Base-by-base conservation (phyloP, 2,888 invertebrate genomes). In the Dorcus hopei region DNA sequence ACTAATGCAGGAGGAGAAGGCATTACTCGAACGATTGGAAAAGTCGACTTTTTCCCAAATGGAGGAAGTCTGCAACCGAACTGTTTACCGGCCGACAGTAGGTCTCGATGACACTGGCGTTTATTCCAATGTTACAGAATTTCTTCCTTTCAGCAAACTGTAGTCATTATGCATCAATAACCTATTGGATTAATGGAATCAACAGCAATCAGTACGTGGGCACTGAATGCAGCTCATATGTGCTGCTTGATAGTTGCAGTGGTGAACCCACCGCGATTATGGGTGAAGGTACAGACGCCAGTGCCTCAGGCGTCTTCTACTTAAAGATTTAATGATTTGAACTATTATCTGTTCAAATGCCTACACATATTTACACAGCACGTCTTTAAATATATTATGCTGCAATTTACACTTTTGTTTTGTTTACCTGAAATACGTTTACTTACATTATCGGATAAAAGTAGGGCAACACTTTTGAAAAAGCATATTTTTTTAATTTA, bases 41-140 rank as follows among this genome's bases (percentile, higher is more conserved):
- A 89, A 70, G 87, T 85, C 26, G 89, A 89, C 74, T 89, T 89
- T 75, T 89, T 87, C 76, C 88, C 88, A 0, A 89, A 89, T 70
- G 81, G 82, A 38, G 88, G 88, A 9, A 45, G 38, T 23, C 50
- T n/a, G 5, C 58, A 58, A 50, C 39, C n/a, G 3, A 49, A 33
- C 14, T 58, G 58, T 41, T 45, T 45, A 41, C 8, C 39, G 26
- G 9, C 19, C 11, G 58, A 58, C 19, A 26, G 58, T 58, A 47
- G 39, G 43, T 42, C 19, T 33, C 26, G 0, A 33, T 3, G 19
- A 19, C 19, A 33, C 7, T 33, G 5, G 26, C 6, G 26, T 6
- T 6, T 33, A 33, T 33, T 33, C 6, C 26, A 5, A 33, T 33
- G 26, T 6, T 33, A 33, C 26, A 33, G 3, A 19, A 6, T 33